Conservation (phyloP, 2,888 invertebrate species). For the Operophtera brumata region DNA sequence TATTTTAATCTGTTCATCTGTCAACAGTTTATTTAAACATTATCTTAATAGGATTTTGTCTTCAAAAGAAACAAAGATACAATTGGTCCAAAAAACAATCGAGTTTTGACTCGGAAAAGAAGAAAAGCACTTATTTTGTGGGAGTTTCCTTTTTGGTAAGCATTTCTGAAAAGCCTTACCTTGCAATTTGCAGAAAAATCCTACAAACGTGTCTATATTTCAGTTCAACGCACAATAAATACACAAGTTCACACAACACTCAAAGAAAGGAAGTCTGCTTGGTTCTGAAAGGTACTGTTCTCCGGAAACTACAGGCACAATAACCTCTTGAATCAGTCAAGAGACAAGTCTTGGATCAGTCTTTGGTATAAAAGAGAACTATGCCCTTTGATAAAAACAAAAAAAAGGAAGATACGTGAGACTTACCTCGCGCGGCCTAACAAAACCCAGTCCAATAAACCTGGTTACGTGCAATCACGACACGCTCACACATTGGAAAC, state of each 20-base stretch:
- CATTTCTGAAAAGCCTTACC: not conserved
- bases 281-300: not conserved
- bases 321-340: not conserved
- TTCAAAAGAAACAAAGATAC: too few species aligned
- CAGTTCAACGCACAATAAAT: not conserved
- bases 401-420: too few species aligned
- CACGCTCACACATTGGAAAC: too few species aligned
- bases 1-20: too few species aligned
- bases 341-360: not conserved
- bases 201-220: not conserved
- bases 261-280: not conserved
- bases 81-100: too few species aligned
- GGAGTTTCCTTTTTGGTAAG: not conserved
- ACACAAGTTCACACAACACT: not conserved
- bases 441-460: too few species aligned
- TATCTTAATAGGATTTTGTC: too few species aligned
- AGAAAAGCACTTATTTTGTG: not conserved
- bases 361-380: not conserved
- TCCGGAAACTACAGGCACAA: not conserved
- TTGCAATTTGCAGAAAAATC: not conserved
- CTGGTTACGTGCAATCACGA: too few species aligned
- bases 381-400: too few species aligned
- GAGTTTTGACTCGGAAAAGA: not conserved
- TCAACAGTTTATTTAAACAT: too few species aligned
- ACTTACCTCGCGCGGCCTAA: too few species aligned